Evolutionary conservation across 2,888 invertebrate genomes (phyloP).

Genomic region (Aethes cnicana): DNA sequence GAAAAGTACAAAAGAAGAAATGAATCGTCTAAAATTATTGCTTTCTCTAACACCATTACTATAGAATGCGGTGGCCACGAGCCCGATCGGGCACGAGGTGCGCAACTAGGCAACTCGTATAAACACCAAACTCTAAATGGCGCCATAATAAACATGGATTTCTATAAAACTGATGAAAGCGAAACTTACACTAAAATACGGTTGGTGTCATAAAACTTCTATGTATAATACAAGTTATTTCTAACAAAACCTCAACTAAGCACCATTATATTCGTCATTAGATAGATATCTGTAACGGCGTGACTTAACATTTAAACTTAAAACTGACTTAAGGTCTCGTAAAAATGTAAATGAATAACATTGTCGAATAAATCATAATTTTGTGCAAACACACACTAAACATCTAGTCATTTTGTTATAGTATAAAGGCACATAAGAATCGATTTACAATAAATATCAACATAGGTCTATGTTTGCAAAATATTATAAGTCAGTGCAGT

Average conservation of each 20-base stretch:
- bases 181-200: slow-evolving; percentile 58
- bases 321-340: slow-evolving; percentile 67
- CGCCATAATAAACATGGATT: slow-evolving; percentile 2
- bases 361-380: slow-evolving; percentile 66
- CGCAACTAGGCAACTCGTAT: not conserved
- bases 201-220: slow-evolving; percentile 57
- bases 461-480: slow-evolving; percentile 45
- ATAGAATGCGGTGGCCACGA: not conserved
- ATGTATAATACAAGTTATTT: slow-evolving; percentile 62
- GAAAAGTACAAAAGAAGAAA: slow-evolving; percentile 44
- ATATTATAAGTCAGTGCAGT: slow-evolving; percentile 47
- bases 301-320: slow-evolving; percentile 75
- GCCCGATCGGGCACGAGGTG: not conserved
- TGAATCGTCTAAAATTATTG: slow-evolving; percentile 44
- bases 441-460: slow-evolving; percentile 65
- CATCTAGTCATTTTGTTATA: slow-evolving; percentile 69
- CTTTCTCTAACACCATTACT: slow-evolving; percentile 43
- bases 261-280: slow-evolving; percentile 82
- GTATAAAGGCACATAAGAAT: slow-evolving; percentile 79
- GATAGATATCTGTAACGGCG: slow-evolving; percentile 62
- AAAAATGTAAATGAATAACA: slow-evolving; percentile 62
- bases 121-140: not conserved
- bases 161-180: slow-evolving; percentile 44
- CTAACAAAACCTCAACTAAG: slow-evolving; percentile 76
- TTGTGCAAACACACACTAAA: slow-evolving; percentile 75